Conservation (phyloP, 1,140 invertebrate genomes). For the Brachionus rotundiformis region DNA sequence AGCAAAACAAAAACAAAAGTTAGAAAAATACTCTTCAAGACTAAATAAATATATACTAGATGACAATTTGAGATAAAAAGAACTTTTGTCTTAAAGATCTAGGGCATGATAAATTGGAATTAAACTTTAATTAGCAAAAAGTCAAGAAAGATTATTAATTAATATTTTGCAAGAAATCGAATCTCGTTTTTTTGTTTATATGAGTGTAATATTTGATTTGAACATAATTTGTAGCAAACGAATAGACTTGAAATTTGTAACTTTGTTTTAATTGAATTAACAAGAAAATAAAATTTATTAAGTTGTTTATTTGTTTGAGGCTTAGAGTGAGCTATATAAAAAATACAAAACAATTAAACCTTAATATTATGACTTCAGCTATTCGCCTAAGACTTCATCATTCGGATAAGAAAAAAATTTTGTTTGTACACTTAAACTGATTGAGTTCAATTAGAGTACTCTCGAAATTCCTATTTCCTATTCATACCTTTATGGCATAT, state of each 20-base stretch:
- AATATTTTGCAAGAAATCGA: slow-evolving; percentile 37
- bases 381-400: not conserved
- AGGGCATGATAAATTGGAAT: slow-evolving; percentile 34
- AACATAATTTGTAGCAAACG: slow-evolving; percentile 23
- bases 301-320: slow-evolving; percentile 46
- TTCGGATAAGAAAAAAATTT: not conserved
- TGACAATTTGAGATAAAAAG: slow-evolving; percentile 31
- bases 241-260: slow-evolving; percentile 30
- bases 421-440: not conserved
- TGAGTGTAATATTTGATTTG: slow-evolving; percentile 9
- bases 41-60: slow-evolving; percentile 9
- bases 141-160: slow-evolving; percentile 31
- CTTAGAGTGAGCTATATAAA: not conserved
- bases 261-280: slow-evolving; percentile 45
- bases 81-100: slow-evolving; percentile 26
- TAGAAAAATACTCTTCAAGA: slow-evolving; percentile 22
- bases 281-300: slow-evolving; percentile 33
- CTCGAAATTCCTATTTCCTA: not conserved
- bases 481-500: not conserved
- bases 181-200: slow-evolving; percentile 1
- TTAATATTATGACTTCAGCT: not conserved
- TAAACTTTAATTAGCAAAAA: slow-evolving; percentile 39
- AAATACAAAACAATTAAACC: slow-evolving; percentile 10
- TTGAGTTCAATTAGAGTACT: not conserved
- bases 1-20: slow-evolving; percentile 11